Conservation (phyloP, 2,888 invertebrate species). For the Zaprionus bogoriensis region DNA sequence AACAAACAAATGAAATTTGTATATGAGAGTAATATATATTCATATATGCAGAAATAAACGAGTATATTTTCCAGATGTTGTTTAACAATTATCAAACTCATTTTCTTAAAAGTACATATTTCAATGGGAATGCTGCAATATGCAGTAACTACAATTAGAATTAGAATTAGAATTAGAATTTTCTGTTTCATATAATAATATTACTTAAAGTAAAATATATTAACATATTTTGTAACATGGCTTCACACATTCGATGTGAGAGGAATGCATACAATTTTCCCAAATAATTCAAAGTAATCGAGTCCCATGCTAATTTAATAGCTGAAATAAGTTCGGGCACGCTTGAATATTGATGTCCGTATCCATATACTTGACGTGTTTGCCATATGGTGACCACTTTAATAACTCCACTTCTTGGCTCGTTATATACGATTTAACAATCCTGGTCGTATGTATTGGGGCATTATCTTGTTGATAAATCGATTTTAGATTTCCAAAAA, state of each 20-base stretch:
- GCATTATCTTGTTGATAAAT: too few relatives aligned
- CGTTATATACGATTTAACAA: too few relatives aligned
- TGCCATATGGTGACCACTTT: too few relatives aligned
- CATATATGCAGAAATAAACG: constrained; percentile 37
- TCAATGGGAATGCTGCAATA: not conserved
- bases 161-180: not conserved
- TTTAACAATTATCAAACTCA: constrained; percentile 26
- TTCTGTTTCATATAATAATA: not conserved
- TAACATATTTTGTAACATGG: not conserved
- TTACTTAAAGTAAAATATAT: not conserved
- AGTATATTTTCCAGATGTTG: constrained; percentile 69
- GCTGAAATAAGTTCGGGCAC: too few relatives aligned
- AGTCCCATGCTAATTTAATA: too few relatives aligned
- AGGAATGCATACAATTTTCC: too few relatives aligned
- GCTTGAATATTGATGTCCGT: too few relatives aligned
- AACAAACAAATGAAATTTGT: constrained; percentile 51
- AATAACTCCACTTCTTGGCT: too few relatives aligned
- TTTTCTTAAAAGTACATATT: constrained; percentile 21
- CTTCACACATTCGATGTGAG: not conserved
- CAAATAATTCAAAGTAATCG: too few relatives aligned
- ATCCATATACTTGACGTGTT: too few relatives aligned
- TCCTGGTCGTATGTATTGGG: too few relatives aligned
- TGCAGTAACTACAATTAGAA: not conserved
- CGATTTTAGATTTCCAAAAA: too few relatives aligned
- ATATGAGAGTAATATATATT: constrained; percentile 34